These are phyloP conservation scores for Tinea pellionella DNA, from an alignment of 2,888 invertebrate genomes.

Conservation along the genomic window DNA sequence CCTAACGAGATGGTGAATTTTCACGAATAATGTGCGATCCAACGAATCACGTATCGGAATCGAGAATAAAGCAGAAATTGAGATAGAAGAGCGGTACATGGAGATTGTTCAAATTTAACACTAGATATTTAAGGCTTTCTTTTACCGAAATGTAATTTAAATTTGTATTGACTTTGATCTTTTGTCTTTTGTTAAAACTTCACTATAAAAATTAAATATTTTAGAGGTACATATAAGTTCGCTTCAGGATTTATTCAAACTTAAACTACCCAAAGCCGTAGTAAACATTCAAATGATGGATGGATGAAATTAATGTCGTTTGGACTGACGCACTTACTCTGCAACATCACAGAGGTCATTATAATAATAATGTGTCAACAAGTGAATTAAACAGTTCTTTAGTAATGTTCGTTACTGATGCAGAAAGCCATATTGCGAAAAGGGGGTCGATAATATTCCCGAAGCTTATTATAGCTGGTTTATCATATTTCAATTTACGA, in stretches of 20 bases:
- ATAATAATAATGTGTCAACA: no score
- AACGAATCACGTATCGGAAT: constrained; percentile 69
- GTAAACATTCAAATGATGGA: no score
- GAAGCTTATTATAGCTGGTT: constrained; percentile 60
- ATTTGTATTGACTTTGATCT: neutral
- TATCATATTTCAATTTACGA: constrained; percentile 71
- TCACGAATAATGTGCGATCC: constrained; percentile 69
- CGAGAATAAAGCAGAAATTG: constrained; percentile 63
- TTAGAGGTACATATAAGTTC: no score
- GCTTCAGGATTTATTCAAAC: no score
- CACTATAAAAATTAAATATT: no score
- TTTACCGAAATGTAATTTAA: neutral
- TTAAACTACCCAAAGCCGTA: no score
- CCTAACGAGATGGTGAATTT: constrained; percentile 71
- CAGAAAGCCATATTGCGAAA: neutral
- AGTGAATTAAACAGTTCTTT: no score
- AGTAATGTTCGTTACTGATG: neutral
- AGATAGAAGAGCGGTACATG: constrained; percentile 64
- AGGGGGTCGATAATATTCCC: constrained; percentile 13
- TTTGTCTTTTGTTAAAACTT: neutral
- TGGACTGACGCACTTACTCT: no score
- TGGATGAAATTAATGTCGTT: no score
- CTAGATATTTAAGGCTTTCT: constrained; percentile 13
- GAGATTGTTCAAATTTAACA: constrained; percentile 3
- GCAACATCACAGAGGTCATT: no score